Evolutionary conservation across 1,140 invertebrate genomes (phyloP).

Genomic region (Zaprionus vittiger): DNA sequence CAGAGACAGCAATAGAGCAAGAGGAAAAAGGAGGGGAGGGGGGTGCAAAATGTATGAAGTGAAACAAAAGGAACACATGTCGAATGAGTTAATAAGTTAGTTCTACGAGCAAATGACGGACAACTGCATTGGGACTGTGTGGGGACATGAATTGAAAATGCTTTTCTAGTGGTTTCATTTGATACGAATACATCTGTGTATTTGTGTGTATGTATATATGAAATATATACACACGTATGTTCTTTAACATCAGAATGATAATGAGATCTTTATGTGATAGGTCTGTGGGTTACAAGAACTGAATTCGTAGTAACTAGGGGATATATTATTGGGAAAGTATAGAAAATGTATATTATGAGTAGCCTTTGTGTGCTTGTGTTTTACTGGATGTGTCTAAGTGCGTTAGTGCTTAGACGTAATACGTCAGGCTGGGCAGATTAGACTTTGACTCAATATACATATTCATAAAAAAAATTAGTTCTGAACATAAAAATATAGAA

Average conservation of each 20-base stretch:
- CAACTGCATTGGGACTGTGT: not conserved
- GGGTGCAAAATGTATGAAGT: not conserved
- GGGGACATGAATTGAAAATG: not conserved
- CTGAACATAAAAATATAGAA: constrained; percentile 18
- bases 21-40: too few species aligned
- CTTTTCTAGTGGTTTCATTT: not conserved
- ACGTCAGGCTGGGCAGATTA: constrained; percentile 12
- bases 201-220: not conserved
- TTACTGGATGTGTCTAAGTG: not conserved
- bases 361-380: not conserved
- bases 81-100: constrained; percentile 28
- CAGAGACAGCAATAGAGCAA: not conserved
- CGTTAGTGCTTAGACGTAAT: not conserved
- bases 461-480: constrained; percentile 16
- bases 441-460: constrained; percentile 19
- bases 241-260: too few species aligned
- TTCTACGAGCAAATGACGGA: constrained; percentile 10
- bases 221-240: too few species aligned
- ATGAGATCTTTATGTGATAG: too few species aligned
- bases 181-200: not conserved
- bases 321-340: too few species aligned
- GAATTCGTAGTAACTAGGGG: too few species aligned
- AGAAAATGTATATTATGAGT: not conserved
- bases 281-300: too few species aligned
- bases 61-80: constrained; percentile 2